Evolutionary conservation across 2,888 invertebrate genomes (phyloP), one percentile per base, ranked within the genome.

Genomic region (Eubasilissa splendida): DNA sequence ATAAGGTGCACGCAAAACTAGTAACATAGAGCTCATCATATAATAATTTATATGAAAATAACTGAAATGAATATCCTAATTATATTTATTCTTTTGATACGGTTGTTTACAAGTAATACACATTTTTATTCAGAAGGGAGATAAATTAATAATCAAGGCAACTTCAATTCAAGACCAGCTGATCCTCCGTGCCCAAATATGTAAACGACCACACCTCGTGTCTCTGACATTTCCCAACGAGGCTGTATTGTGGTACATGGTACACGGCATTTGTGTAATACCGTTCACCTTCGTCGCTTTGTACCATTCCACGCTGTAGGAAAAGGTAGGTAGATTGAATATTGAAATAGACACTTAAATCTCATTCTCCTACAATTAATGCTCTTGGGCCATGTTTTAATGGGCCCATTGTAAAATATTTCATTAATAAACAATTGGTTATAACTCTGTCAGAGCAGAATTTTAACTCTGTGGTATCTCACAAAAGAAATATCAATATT

Each of bases 131-230:
- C 33, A 53, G 22, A 22, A 70, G 70, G 4, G 70, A 70, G 53
- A 70, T 70, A 70, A 22, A 22, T 22, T 22, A 22, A 22, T 22
- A 70, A 70, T 54, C 70, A 70, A 70, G 70, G 70, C 70, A 70
- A 70, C 70, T 31, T 52, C 52, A 70, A 53, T 52, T 70, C 70
- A 70, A 70, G 70, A 70, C 53, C 70, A 70, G 22, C 54, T 14
- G 66, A 68, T 68, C 53, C 42, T 68, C n/a, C 58, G 4, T 58
- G n/a, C n/a, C n/a, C 58, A 14, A 68, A 10, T 50, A n/a, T n/a
- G 50, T 5, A 68, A 53, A 14, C 70, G 70, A 70, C 70, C 70
- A 70, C 70, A 70, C 70, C 70, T 70, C 70, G 58, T 10, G 58
- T 22, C 50, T 52, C 42, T 50, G 68, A 50, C 68, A 50, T 68